phyloP scores from a whole-genome alignment of 2,113 vertebrate species.

The Thunnus thynnus region DNA sequence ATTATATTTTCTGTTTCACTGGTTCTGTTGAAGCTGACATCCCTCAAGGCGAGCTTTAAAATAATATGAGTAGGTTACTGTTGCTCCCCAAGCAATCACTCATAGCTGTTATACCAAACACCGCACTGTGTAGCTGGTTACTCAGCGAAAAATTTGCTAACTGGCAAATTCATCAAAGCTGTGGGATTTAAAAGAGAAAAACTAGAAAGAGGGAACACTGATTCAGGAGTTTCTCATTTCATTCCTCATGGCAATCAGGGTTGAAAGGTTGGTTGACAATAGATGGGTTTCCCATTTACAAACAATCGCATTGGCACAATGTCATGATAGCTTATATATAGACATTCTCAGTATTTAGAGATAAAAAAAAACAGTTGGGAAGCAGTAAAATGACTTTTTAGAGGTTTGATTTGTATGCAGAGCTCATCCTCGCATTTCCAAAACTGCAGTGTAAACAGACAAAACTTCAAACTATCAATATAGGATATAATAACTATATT shows the following conservation, averaged over 20 bases:
- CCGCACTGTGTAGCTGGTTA: background rate
- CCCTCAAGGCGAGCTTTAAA: constrained; percentile 1
- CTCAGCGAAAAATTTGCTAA: background rate
- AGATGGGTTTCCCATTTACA: too few species aligned
- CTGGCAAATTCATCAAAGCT: background rate
- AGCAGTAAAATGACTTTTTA: too few species aligned
- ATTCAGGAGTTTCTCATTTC: background rate
- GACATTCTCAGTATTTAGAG: too few species aligned
- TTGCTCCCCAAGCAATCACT: background rate
- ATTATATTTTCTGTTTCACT: constrained; percentile 9
- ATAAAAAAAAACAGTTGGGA: too few species aligned
- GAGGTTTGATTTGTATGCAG: too few species aligned
- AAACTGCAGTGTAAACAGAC: too few species aligned
- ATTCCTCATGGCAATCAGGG: background rate
- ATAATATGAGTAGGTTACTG: background rate
- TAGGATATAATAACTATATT: too few species aligned
- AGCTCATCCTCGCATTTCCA: too few species aligned
- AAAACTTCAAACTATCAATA: too few species aligned
- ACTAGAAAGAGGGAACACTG: background rate
- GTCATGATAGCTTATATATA: too few species aligned
- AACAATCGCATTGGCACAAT: too few species aligned
- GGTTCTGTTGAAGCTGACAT: background rate
- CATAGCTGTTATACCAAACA: background rate
- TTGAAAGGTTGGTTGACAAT: too few species aligned
- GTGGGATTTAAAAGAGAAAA: background rate